Evolutionary conservation across 1,140 invertebrate species (phyloP).

Genomic region (Anastatus disparis): DNA sequence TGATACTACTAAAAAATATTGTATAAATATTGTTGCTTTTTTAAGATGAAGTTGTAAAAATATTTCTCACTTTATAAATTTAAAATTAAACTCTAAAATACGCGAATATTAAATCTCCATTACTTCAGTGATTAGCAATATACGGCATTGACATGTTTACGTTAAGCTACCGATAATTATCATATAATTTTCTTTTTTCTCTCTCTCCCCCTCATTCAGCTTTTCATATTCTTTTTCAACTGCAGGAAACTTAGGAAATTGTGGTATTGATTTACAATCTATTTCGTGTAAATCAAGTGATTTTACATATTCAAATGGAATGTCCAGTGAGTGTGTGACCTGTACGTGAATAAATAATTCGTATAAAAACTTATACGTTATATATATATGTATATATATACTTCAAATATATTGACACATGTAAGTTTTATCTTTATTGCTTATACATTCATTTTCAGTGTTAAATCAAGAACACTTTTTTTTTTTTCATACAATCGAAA

Average conservation of each 20-base stretch:
- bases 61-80: no score
- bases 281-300: conserved; percentile 12
- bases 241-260: neutral
- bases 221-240: no score
- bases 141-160: no score
- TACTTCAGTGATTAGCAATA: no score
- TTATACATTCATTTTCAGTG: conserved; percentile 16
- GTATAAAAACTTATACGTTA: neutral
- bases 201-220: neutral
- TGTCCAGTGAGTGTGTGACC: neutral
- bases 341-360: conserved; percentile 23
- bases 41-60: no score
- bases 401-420: conserved; percentile 8
- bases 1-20: no score
- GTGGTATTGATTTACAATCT: neutral
- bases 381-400: neutral
- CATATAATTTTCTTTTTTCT: neutral
- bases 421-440: conserved; percentile 33
- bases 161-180: conserved; percentile 3
- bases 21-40: no score
- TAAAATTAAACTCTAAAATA: no score
- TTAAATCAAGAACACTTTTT: neutral
- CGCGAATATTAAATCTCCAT: no score
- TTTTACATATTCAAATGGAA: conserved; percentile 32
- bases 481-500: neutral